A percentile compares a stretch with the other conserved stretches of the same genome.
phyloP scores from a whole-genome alignment of 2,113 vertebrate species.

The Hypomesus transpacificus region DNA sequence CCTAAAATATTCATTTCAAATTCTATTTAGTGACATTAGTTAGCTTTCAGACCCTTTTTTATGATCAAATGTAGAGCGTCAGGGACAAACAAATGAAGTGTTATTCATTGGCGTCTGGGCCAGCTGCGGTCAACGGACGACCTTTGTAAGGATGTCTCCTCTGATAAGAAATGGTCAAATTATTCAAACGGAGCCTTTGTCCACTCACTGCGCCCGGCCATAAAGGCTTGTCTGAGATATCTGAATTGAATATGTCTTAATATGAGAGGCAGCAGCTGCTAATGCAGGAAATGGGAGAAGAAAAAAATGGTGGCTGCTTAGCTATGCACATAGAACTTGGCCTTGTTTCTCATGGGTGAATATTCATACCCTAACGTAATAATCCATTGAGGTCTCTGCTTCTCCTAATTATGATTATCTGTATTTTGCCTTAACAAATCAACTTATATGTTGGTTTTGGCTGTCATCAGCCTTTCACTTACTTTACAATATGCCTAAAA shows the following conservation, averaged over 20 bases:
- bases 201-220: slow-evolving; percentile 70
- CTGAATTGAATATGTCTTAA: slow-evolving; percentile 76
- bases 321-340: slow-evolving; percentile 54
- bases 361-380: neutral
- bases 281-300: slow-evolving; percentile 55
- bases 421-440: too few relatives aligned
- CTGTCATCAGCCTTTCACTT: too few relatives aligned
- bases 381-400: too few relatives aligned
- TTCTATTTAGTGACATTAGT: neutral
- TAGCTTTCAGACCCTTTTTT: slow-evolving; percentile 48
- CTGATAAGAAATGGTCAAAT: slow-evolving; percentile 77
- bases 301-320: slow-evolving; percentile 70
- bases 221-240: slow-evolving; percentile 69
- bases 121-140: slow-evolving; percentile 74
- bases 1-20: too few relatives aligned
- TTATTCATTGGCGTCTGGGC: slow-evolving; percentile 73
- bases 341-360: slow-evolving; percentile 31
- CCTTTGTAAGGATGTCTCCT: slow-evolving; percentile 77
- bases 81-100: slow-evolving; percentile 66
- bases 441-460: too few relatives aligned
- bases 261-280: slow-evolving; percentile 75
- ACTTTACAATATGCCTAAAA: too few relatives aligned
- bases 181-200: slow-evolving; percentile 75
- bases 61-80: slow-evolving; percentile 51
- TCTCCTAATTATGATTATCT: too few relatives aligned